phyloP scores from a whole-genome alignment of 92 coral and sea anemone genomes.

The Phenganax marumi region DNA sequence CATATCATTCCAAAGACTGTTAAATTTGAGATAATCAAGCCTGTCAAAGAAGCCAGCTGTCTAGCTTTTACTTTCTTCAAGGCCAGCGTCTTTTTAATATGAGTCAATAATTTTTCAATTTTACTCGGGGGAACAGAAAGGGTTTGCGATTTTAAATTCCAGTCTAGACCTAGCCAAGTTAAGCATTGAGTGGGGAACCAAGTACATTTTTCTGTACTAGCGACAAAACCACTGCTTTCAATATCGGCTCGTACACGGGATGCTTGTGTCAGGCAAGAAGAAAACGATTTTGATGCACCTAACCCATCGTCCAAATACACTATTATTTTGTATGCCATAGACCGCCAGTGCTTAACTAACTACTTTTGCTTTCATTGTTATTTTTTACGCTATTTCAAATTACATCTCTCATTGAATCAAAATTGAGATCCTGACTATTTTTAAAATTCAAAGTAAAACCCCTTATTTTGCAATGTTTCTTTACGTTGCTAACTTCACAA shows the following conservation, averaged over 20 bases:
- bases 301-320: constrained; percentile 35
- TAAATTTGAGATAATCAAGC: constrained; percentile 51
- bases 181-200: constrained; percentile 53
- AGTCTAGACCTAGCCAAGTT: constrained; percentile 41
- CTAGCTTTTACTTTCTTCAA: constrained; percentile 38
- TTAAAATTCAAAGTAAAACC: too few relatives aligned
- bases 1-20: constrained; percentile 51
- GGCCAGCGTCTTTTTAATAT: constrained; percentile 41
- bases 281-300: constrained; percentile 31
- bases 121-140: constrained; percentile 37
- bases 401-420: constrained; percentile 36
- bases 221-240: constrained; percentile 42
- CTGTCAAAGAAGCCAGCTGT: constrained; percentile 59
- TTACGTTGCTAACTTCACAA: constrained; percentile 29
- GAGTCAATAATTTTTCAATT: constrained; percentile 46
- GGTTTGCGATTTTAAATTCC: constrained; percentile 38
- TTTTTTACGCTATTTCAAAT: neutral
- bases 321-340: constrained; percentile 6
- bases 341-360: constrained; percentile 49
- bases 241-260: constrained; percentile 26
- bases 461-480: constrained; percentile 22
- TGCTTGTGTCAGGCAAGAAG: neutral
- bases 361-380: neutral
- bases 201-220: constrained; percentile 40
- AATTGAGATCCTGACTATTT: too few relatives aligned